Evolutionary conservation across 2,888 invertebrate species (phyloP).

Genomic region (Keiferia lycopersicella): DNA sequence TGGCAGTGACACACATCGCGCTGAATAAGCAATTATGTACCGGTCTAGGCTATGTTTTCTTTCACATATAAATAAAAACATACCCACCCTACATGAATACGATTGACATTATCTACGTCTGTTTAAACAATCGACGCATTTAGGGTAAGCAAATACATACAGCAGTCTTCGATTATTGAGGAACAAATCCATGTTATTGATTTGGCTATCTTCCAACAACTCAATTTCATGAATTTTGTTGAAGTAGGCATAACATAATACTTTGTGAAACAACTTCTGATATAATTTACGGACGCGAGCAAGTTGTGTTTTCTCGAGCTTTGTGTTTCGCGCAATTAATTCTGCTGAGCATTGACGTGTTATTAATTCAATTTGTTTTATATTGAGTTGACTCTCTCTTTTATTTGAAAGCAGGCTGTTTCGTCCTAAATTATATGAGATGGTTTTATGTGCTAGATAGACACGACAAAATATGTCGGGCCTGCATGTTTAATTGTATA

Average conservation of each 20-base stretch:
- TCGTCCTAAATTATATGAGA: neutral
- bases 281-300: slow-evolving; percentile 34
- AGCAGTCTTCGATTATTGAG: neutral
- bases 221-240: neutral
- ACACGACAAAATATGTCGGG: neutral
- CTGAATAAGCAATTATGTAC: slow-evolving; percentile 60
- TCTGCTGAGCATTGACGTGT: slow-evolving; percentile 44
- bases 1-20: slow-evolving; percentile 70
- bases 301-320: slow-evolving; percentile 24
- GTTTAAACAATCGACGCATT: slow-evolving; percentile 36
- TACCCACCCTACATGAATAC: slow-evolving; percentile 36
- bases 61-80: slow-evolving; percentile 55
- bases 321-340: slow-evolving; percentile 41
- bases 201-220: neutral
- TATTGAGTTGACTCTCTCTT: slow-evolving; percentile 61
- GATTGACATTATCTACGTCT: neutral
- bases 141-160: slow-evolving; percentile 41
- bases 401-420: slow-evolving; percentile 46
- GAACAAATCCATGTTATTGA: neutral
- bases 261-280: slow-evolving; percentile 24
- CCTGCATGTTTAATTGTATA: slow-evolving; percentile 2
- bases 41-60: slow-evolving; percentile 53
- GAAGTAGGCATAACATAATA: too few relatives aligned
- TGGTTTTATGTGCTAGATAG: neutral
- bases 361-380: slow-evolving; percentile 62